phyloP scores from a whole-genome alignment of 2,113 vertebrate species.

The Corydoras sp. region DNA sequence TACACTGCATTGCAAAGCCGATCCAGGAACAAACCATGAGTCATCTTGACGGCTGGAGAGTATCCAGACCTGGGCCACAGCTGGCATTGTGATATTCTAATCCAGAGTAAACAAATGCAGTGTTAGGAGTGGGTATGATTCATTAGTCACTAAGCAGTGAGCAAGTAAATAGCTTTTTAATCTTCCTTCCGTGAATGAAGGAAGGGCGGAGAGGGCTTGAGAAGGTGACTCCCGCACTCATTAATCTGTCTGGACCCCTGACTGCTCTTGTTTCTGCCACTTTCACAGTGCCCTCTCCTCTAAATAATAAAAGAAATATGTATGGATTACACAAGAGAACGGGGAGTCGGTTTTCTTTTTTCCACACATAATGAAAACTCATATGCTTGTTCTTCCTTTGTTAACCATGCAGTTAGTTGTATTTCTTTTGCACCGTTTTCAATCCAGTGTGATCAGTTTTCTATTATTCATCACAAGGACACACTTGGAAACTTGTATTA shows the following conservation, averaged over 20 bases:
- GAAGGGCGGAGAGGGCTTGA: constrained; percentile 20
- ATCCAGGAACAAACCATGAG: not conserved
- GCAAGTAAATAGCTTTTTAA: constrained; percentile 27
- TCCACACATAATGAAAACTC: not conserved
- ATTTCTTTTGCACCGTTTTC: not conserved
- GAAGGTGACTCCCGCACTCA: constrained; percentile 30
- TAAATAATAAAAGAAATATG: not conserved
- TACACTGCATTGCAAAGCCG: not conserved
- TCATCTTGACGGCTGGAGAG: not conserved
- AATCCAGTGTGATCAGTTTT: not conserved
- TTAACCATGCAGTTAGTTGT: not conserved
- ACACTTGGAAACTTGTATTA: not conserved
- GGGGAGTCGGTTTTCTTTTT: not conserved
- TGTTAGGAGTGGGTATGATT: constrained; percentile 32
- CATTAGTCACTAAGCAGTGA: constrained; percentile 16
- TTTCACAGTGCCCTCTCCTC: constrained; percentile 3
- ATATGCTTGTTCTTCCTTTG: constrained; percentile 7
- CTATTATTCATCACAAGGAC: not conserved
- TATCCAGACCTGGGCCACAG: constrained; percentile 32
- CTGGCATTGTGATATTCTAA: constrained; percentile 42
- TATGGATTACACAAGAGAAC: no score
- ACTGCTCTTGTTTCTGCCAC: constrained; percentile 15
- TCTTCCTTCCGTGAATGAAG: constrained; percentile 25
- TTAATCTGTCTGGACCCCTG: constrained; percentile 38
- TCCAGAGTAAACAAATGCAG: constrained; percentile 21